phyloP scores from a whole-genome alignment of 2,797 vertebrate species.

The Galagoides demidoff region DNA sequence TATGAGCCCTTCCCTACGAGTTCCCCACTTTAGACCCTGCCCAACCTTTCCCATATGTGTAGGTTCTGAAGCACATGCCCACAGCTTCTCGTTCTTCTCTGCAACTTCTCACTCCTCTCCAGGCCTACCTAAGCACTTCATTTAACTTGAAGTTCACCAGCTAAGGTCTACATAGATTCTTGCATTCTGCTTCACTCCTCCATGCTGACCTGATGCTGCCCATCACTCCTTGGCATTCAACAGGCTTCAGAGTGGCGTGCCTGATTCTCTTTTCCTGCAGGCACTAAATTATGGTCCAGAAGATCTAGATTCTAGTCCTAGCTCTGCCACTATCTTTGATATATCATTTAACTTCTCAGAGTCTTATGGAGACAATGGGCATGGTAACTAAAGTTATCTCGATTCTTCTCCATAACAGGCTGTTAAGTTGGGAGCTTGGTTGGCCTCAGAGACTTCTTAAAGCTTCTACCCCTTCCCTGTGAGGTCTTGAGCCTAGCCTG shows the following conservation, averaged over 20 bases:
- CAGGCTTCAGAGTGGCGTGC: no score
- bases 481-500: no score
- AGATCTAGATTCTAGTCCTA: not conserved
- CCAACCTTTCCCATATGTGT: not conserved
- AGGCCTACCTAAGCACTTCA: not conserved
- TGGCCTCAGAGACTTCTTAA: no score
- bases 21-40: not conserved
- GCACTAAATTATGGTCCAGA: not conserved
- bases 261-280: not conserved
- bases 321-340: not conserved
- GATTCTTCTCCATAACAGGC: no score
- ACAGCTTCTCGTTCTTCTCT: not conserved
- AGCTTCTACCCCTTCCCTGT: no score
- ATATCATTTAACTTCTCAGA: not conserved
- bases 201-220: not conserved
- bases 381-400: no score
- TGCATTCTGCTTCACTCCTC: not conserved
- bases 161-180: not conserved
- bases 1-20: not conserved
- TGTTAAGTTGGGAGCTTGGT: no score
- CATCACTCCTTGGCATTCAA: fast-evolving
- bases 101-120: not conserved
- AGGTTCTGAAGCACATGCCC: not conserved
- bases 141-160: not conserved
- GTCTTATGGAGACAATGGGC: not conserved